phyloP scores from a whole-genome alignment of 37 sponge, comb jelly and placozoan species.

The Bolinopsis microptera region DNA sequence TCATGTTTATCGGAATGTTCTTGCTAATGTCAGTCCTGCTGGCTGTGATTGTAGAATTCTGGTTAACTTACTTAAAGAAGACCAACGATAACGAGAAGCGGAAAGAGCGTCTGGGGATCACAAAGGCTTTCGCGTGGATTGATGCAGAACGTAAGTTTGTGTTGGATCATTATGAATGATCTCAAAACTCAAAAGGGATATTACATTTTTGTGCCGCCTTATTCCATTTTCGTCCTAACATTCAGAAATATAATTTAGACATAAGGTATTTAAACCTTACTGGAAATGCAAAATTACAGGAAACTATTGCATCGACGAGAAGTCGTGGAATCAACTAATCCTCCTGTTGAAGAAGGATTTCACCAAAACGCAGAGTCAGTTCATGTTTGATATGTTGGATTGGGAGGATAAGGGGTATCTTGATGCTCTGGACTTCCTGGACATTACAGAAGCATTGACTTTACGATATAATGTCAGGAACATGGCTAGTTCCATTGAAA shows the following conservation, averaged over 20 bases:
- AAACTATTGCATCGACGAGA: background rate
- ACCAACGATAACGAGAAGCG: conserved; percentile 14
- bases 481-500: background rate
- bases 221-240: too few relatives aligned
- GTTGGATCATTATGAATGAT: too few relatives aligned
- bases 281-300: background rate
- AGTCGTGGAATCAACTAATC: conserved; percentile 4
- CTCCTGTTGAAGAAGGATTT: conserved; percentile 50
- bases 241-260: too few relatives aligned
- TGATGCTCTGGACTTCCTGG: conserved; percentile 49
- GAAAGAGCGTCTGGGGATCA: conserved; percentile 4
- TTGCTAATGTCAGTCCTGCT: background rate
- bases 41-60: conserved; percentile 51
- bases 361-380: background rate
- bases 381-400: conserved; percentile 49
- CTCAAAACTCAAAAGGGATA: too few relatives aligned
- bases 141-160: background rate
- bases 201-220: too few relatives aligned
- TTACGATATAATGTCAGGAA: background rate
- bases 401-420: conserved; percentile 47
- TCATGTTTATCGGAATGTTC: conserved; percentile 22
- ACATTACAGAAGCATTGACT: conserved; percentile 31
- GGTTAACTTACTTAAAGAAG: background rate
- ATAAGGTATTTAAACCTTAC: too few relatives aligned
- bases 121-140: conserved; percentile 28